Evolutionary conservation across 1,140 invertebrate genomes (phyloP), one percentile per base, ranked within the genome.

Genomic region (Drosophila carrolli): DNA sequence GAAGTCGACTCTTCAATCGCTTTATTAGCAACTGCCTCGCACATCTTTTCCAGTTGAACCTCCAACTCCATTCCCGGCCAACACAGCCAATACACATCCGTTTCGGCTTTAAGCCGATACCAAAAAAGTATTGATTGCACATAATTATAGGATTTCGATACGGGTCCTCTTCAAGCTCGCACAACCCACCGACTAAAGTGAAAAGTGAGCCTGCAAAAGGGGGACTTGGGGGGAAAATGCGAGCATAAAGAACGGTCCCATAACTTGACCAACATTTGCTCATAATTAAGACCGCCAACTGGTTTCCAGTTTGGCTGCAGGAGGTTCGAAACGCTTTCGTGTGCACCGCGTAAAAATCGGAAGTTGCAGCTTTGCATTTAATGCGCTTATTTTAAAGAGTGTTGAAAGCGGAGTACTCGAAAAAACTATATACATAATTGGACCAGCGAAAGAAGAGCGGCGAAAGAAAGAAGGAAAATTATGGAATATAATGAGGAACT

Each of bases 41-140:
- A 10, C 16, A n/a, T n/a, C 10, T 7, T 14, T 14, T 47, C 6
- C 19, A 23, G 37, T 29, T 38, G 23, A 38, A 46, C 23, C 14
- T 35, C 23, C 23, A 55, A 43, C 58, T 44, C 38, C 37, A 38
- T 11, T 10, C 38, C 38, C 50, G 48, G 19, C 13, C 61, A 29
- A 58, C 40, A 37, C 47, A 43, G 19, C 13, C 61, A 29, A 58
- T 44, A 37, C 47, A 46, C 80, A 80, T 89, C 84, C 84, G 83
- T 77, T 84, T 54, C 63, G 62, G 53, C 70, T 57, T 61, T 73
- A 88, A 80, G 83, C 80, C 75, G 84, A 66, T 89, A 40, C 72
- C 51, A 50, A 50, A 84, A 89, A 89, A 78, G 84, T 89, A 88
- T 88, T 89, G 84, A 88, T 88, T 88, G 81, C 84, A 88, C 76